Base-by-base conservation (phyloP, 2,113 vertebrate species). In the Danionella cerebrum region DNA sequence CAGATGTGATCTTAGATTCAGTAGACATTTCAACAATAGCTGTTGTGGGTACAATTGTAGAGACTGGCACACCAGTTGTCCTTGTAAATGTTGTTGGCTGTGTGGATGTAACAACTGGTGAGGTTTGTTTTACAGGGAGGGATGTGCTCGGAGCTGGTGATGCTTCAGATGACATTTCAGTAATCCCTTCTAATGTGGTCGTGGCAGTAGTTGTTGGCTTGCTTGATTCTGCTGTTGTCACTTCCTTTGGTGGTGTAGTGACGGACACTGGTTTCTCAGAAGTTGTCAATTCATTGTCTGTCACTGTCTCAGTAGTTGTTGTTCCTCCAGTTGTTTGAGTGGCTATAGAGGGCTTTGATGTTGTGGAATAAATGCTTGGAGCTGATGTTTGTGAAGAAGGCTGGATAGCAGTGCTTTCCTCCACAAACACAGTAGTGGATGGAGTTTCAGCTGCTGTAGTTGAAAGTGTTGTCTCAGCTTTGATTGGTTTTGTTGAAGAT, bases 1-100 rank as follows among this genome's bases (percentile, higher is more conserved):
- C 19, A 24, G 45, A 24, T 10, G 3, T 13, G 3, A 24, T 12
- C 12, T 25, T 21, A 48, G 9, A 22, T 12, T 9, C 45, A 48
- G 45, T 48, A 21, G 45, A 48, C 24, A 21, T 24, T 24, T 48
- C 45, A 24, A 22, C 8, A 22, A 2, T 22, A 2, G 12, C 11
- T 48, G 45, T 48, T 48, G 45, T 48, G 11, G 21, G 24, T 12
- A 48, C 21, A 48, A 48, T 8, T 5, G 45, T 48, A 24, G 45
- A 24, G 4, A 48, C 21, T 25, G 45, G 45, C 12, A 48, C 45
- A 12, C 19, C 11, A 11, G 54, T 59, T 13, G 79, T 64, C 3
- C 13, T 35, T 42, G 77, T 65, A 59, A 73, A 51, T 0, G 76
- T 78, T 75, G 82, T 85, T 0, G 44, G 21, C 9, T 18, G 21